These are phyloP conservation scores for Polyploca ridens DNA, from an alignment of 2,888 invertebrate species.

Conservation along the genomic window DNA sequence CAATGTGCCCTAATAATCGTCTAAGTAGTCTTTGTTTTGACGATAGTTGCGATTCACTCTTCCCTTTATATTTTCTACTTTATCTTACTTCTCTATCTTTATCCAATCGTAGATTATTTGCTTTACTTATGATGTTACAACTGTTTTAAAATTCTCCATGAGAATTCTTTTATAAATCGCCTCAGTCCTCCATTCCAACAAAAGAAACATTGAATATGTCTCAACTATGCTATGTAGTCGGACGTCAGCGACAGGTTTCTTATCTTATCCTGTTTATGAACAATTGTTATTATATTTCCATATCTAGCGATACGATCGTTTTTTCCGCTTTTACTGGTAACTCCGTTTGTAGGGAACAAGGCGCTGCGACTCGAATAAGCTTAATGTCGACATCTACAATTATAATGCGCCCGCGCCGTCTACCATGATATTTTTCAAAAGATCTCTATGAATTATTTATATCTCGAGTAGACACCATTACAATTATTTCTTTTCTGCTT, in stretches of 20 bases:
- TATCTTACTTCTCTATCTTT: no score
- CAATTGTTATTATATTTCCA: conserved; percentile 10
- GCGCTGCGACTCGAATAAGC: conserved; percentile 36
- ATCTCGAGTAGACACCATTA: conserved; percentile 73
- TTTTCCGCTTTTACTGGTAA: conserved; percentile 31
- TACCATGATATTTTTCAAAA: conserved; percentile 77
- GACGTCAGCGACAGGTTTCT: conserved; percentile 2
- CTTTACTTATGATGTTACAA: no score
- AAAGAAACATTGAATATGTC: background rate
- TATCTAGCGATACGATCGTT: conserved; percentile 11
- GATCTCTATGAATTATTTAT: conserved; percentile 80
- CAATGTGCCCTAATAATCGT: no score
- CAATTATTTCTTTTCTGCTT: conserved; percentile 75
- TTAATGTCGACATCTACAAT: conserved; percentile 69
- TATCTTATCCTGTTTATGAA: conserved; percentile 8
- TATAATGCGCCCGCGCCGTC: conserved; percentile 73
- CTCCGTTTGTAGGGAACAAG: conserved; percentile 25
- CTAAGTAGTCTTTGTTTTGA: no score
- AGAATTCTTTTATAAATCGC: background rate
- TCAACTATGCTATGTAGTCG: background rate
- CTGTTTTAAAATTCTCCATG: no score
- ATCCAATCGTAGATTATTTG: no score
- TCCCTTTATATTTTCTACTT: no score
- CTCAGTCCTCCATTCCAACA: background rate
- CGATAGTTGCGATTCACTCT: no score